These are phyloP conservation scores for Gibbula magus DNA, from an alignment of 2,888 invertebrate genomes.

Conservation along the genomic window DNA sequence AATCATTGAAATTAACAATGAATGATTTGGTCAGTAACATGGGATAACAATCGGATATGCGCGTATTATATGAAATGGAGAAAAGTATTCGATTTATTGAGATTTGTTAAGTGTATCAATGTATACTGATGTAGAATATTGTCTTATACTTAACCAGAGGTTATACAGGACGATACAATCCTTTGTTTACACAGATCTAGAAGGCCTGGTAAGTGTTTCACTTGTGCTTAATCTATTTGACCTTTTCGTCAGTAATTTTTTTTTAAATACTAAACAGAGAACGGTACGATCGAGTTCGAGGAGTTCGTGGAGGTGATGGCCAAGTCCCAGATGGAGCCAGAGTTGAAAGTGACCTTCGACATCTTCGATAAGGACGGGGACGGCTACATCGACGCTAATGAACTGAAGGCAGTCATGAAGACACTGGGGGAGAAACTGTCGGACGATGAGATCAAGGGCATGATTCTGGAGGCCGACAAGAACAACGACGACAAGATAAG, in stretches of 20 bases:
- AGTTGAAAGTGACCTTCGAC: conserved; percentile 47
- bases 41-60: not conserved
- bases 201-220: too few relatives aligned
- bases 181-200: too few relatives aligned
- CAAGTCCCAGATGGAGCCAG: conserved; percentile 32
- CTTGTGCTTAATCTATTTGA: not conserved
- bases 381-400: conserved; percentile 44
- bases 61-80: not conserved
- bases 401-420: conserved; percentile 45
- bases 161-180: too few relatives aligned
- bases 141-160: too few relatives aligned
- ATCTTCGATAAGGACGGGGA: conserved; percentile 50
- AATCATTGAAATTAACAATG: conserved; percentile 76
- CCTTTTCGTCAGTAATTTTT: not conserved
- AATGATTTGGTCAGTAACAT: conserved; percentile 87
- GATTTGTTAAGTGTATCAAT: too few relatives aligned
- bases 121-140: too few relatives aligned
- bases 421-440: conserved; percentile 45
- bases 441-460: conserved; percentile 48
- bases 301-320: conserved; percentile 99
- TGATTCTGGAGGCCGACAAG: conserved; percentile 82
- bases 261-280: conserved; percentile 88
- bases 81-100: too few relatives aligned
- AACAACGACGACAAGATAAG: conserved; percentile 89
- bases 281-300: conserved; percentile 99